A percentile compares a stretch with the other conserved stretches of the same genome.
These are phyloP conservation scores for Ramphastos sulfuratus DNA, from an alignment of 2,113 vertebrate genomes.

Conservation along the genomic window DNA sequence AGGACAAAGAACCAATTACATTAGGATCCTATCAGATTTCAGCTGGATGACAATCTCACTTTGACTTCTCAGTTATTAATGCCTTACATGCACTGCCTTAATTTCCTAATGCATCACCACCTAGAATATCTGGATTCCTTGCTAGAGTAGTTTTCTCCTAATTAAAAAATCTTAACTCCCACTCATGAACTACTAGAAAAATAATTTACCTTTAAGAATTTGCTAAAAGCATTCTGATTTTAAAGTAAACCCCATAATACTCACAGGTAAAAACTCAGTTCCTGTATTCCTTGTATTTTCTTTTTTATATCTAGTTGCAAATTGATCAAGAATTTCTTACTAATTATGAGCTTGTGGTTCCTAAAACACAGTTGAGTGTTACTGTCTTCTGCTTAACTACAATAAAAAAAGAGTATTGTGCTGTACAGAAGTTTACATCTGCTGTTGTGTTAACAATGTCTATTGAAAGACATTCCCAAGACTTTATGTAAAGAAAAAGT, in stretches of 20 bases:
- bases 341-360: background rate
- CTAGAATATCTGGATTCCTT: background rate
- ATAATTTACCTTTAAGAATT: background rate
- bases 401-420: background rate
- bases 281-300: background rate
- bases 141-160: background rate
- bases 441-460: background rate
- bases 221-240: background rate
- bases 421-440: background rate
- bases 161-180: background rate
- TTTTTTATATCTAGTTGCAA: background rate
- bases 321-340: background rate
- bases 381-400: background rate
- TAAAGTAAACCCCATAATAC: background rate
- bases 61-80: conserved; percentile 31
- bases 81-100: background rate
- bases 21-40: conserved; percentile 28
- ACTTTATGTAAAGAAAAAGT: background rate
- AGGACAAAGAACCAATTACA: conserved; percentile 47
- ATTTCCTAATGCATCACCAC: background rate
- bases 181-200: background rate
- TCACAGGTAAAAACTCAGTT: background rate
- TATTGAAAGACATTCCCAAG: background rate
- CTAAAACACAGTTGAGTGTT: background rate
- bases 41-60: conserved; percentile 11